Evolutionary conservation across 2,113 vertebrate genomes (phyloP).

Genomic region (Neolamprologus cancellatus): DNA sequence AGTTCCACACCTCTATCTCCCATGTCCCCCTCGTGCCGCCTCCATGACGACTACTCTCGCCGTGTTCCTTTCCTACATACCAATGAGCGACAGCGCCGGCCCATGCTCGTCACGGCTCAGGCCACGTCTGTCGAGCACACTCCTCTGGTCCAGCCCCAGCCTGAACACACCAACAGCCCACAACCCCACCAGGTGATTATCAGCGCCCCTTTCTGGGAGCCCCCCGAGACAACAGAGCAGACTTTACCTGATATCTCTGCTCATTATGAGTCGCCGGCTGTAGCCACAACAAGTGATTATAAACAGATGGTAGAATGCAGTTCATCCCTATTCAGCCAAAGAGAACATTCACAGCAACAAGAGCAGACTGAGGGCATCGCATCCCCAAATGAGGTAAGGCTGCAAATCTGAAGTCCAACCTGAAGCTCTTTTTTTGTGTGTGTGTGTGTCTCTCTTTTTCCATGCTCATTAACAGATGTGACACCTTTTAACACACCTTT

Average conservation of each 20-base stretch:
- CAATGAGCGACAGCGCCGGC: conserved; percentile 67
- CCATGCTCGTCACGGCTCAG: conserved; percentile 32
- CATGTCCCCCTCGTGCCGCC: conserved; percentile 63
- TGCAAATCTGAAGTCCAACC: not conserved
- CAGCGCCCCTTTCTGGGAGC: not conserved
- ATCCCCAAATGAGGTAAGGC: conserved; percentile 31
- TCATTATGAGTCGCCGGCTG: not conserved
- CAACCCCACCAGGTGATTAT: conserved; percentile 2
- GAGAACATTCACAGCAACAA: not conserved
- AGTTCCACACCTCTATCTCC: conserved; percentile 2
- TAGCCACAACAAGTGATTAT: not conserved
- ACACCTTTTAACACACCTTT: not conserved
- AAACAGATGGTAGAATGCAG: not conserved
- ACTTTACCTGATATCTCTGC: not conserved
- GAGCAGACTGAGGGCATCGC: not conserved
- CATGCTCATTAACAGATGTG: not conserved
- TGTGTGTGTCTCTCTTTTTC: not conserved
- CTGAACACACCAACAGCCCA: not conserved
- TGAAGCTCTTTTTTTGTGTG: not conserved
- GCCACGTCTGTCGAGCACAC: not conserved
- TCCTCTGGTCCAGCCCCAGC: conserved; percentile 10
- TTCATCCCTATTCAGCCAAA: conserved; percentile 4
- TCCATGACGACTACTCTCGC: conserved; percentile 92
- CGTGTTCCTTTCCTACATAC: conserved; percentile 73
- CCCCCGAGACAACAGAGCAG: not conserved